Conservation (phyloP, 2,113 vertebrate species). For the Sander vitreus region DNA sequence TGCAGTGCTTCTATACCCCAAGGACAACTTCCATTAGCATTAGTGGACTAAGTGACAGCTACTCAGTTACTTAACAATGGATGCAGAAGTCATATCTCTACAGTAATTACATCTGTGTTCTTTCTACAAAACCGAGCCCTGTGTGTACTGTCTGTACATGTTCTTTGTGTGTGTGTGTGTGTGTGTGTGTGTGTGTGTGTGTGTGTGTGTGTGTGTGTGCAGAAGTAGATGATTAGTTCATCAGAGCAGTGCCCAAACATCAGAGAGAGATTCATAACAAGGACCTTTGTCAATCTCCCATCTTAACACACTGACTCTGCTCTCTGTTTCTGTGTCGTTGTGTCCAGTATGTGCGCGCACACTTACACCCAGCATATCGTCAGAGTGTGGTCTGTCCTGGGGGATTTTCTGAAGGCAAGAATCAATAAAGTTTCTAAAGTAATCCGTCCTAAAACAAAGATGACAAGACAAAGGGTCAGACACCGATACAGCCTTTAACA, state of each 20-base stretch:
- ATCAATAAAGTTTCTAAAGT: slow-evolving; percentile 94
- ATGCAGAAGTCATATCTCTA: slow-evolving; percentile 45
- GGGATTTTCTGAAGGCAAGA: slow-evolving; percentile 96
- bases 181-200: slow-evolving; percentile 15
- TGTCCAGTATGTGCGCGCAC: not conserved
- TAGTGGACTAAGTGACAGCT: slow-evolving; percentile 69
- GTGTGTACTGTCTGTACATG: not conserved
- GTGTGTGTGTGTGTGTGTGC: slow-evolving; percentile 26
- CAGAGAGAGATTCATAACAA: slow-evolving; percentile 61
- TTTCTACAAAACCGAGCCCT: slow-evolving; percentile 19
- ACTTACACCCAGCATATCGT: slow-evolving; percentile 91
- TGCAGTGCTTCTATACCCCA: slow-evolving; percentile 19
- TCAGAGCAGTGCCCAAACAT: slow-evolving; percentile 50
- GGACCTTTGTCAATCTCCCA: slow-evolving; percentile 39
- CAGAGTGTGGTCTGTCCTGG: slow-evolving; percentile 91
- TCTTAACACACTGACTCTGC: slow-evolving; percentile 52
- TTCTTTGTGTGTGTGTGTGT: slow-evolving; percentile 21
- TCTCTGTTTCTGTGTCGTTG: not conserved
- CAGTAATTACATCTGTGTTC: slow-evolving; percentile 58
- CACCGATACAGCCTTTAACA: not conserved
- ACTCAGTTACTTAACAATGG: slow-evolving; percentile 59
- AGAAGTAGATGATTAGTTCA: slow-evolving; percentile 66
- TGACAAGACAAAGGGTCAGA: slow-evolving; percentile 1
- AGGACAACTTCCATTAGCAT: slow-evolving; percentile 66
- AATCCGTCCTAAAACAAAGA: slow-evolving; percentile 87